A percentile compares a stretch with the other conserved stretches of the same genome.
These are phyloP conservation scores for Misgurnus anguillicaudatus DNA, from an alignment of 2,113 vertebrate species.

Conservation along the genomic window DNA sequence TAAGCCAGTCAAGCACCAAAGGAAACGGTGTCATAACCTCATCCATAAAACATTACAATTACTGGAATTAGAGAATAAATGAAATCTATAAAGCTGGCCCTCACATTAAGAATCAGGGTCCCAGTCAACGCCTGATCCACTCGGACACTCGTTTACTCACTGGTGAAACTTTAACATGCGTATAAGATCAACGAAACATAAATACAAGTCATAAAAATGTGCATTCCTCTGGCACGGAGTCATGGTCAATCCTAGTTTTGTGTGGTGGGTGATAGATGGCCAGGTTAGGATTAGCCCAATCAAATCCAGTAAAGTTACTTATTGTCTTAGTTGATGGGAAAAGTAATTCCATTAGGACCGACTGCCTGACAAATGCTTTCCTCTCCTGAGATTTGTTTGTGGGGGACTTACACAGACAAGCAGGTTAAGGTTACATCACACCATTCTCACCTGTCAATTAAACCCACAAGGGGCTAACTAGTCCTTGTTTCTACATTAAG, in stretches of 20 bases:
- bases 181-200: slow-evolving; percentile 21
- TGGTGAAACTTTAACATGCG: background rate
- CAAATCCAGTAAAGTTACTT: slow-evolving; percentile 49
- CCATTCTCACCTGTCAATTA: slow-evolving; percentile 23
- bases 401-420: background rate
- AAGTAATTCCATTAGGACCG: slow-evolving; percentile 35
- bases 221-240: background rate
- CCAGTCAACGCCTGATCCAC: background rate
- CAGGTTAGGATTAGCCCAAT: slow-evolving; percentile 29
- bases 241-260: slow-evolving; percentile 35
- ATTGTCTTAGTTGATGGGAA: slow-evolving; percentile 52
- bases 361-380: slow-evolving; percentile 41
- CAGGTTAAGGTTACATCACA: background rate
- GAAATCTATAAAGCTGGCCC: slow-evolving; percentile 12
- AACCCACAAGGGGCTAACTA: background rate
- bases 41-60: slow-evolving; percentile 19
- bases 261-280: slow-evolving; percentile 41
- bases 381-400: background rate
- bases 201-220: slow-evolving; percentile 33
- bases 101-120: background rate
- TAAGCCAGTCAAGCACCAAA: slow-evolving; percentile 23
- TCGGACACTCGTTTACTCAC: background rate
- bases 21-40: slow-evolving; percentile 23
- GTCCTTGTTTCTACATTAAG: background rate
- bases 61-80: slow-evolving; percentile 20